Evolutionary conservation across 2,113 vertebrate genomes (phyloP).

Genomic region (Microcebus lehilahytsara): DNA sequence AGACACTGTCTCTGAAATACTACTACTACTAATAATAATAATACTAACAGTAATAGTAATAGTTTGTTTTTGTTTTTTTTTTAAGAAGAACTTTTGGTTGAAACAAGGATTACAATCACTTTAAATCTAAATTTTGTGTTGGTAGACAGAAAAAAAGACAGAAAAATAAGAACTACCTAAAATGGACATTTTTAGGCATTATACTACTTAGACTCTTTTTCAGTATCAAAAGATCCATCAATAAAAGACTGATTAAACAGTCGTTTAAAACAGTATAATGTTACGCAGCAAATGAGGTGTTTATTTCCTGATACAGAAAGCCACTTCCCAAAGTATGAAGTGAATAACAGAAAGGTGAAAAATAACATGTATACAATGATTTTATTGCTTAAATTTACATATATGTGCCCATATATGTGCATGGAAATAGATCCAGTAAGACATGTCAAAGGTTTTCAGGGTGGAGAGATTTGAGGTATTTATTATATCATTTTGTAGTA

Average conservation of each 20-base stretch:
- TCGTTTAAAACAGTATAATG: background rate
- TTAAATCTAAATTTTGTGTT: conserved; percentile 29
- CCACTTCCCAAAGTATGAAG: background rate
- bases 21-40: too few relatives aligned
- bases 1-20: too few relatives aligned
- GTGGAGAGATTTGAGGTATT: background rate
- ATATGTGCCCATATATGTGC: background rate
- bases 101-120: background rate
- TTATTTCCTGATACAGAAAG: background rate
- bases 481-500: background rate
- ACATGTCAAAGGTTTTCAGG: background rate
- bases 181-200: background rate
- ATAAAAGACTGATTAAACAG: background rate
- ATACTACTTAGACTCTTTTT: background rate
- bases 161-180: conserved; percentile 15
- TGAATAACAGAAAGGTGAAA: background rate
- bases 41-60: too few relatives aligned
- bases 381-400: background rate
- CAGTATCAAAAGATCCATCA: background rate
- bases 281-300: too few relatives aligned
- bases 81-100: background rate
- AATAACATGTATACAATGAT: background rate
- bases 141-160: background rate
- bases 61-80: too few relatives aligned
- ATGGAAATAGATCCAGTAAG: background rate